phyloP scores from a whole-genome alignment of 1,140 invertebrate genomes.

The Lepidurus packardi region DNA sequence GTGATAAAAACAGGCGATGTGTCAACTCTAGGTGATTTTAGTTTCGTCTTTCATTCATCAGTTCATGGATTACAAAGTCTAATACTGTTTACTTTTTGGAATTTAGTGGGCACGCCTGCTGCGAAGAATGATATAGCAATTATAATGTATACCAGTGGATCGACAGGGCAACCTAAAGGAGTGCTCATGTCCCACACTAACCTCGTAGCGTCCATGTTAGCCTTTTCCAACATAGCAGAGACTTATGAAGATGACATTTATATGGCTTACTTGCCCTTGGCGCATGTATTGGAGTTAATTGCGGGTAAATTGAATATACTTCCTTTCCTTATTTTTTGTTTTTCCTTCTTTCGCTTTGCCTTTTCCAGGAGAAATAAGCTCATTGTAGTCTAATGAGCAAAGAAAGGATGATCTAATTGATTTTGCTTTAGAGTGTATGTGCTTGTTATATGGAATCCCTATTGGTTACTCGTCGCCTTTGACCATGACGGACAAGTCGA shows the following conservation, averaged over 20 bases:
- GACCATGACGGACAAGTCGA: constrained; percentile 91
- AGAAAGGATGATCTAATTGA: constrained; percentile 25
- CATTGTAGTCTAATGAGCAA: constrained; percentile 30
- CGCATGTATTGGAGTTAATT: constrained; percentile 93
- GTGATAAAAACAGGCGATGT: constrained; percentile 48
- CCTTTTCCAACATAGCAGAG: constrained; percentile 63
- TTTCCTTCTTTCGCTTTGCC: constrained; percentile 17
- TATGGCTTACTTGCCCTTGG: constrained; percentile 91
- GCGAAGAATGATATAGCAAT: constrained; percentile 73
- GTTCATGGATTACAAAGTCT: constrained; percentile 35
- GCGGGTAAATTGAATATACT: constrained; percentile 45
- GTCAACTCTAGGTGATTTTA: constrained; percentile 46
- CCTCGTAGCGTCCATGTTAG: constrained; percentile 78
- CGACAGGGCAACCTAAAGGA: constrained; percentile 62
- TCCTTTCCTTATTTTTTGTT: constrained; percentile 11
- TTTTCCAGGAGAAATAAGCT: constrained; percentile 35
- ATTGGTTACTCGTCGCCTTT: constrained; percentile 95
- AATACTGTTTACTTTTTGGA: constrained; percentile 25
- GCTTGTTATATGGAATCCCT: constrained; percentile 65
- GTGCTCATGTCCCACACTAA: constrained; percentile 74
- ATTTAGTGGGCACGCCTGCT: constrained; percentile 52
- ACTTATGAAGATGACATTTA: constrained; percentile 64
- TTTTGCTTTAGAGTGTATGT: constrained; percentile 49
- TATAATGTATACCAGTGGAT: constrained; percentile 94
- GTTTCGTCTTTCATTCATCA: constrained; percentile 40